phyloP scores from a whole-genome alignment of 2,113 vertebrate genomes.

The Epinephelus lanceolatus region DNA sequence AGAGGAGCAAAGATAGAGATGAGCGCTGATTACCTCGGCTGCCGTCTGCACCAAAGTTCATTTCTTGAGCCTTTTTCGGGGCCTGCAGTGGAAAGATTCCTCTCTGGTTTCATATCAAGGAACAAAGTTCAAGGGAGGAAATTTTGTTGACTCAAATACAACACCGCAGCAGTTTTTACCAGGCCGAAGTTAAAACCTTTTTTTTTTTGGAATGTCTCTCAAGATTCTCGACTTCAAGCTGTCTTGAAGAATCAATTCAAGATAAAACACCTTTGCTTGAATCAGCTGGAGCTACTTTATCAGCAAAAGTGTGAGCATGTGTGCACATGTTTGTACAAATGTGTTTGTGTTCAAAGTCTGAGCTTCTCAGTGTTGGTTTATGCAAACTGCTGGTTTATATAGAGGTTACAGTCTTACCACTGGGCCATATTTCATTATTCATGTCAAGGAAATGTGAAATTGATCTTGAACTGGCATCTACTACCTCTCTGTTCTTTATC shows the following conservation, averaged over 20 bases:
- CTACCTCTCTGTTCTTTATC: slow-evolving; percentile 21
- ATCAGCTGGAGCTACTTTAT: slow-evolving; percentile 14
- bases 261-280: slow-evolving; percentile 11
- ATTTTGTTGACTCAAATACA: slow-evolving; percentile 12
- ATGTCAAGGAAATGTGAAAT: slow-evolving; percentile 18
- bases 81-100: not conserved
- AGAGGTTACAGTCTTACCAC: not conserved
- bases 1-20: slow-evolving; percentile 1
- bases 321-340: no score
- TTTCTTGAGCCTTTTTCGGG: not conserved
- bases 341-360: not conserved
- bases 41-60: not conserved
- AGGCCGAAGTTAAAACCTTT: not conserved
- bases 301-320: not conserved
- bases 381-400: slow-evolving; percentile 9
- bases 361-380: not conserved
- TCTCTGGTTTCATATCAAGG: not conserved
- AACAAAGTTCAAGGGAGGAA: slow-evolving; percentile 17
- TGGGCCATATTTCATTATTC: not conserved
- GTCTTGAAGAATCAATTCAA: not conserved
- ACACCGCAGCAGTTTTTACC: not conserved
- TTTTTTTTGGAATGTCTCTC: not conserved
- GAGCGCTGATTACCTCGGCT: not conserved
- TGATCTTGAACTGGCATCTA: not conserved
- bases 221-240: not conserved